Evolutionary conservation across 2,797 vertebrate species (phyloP).

Genomic region (Echeneis naucrates): DNA sequence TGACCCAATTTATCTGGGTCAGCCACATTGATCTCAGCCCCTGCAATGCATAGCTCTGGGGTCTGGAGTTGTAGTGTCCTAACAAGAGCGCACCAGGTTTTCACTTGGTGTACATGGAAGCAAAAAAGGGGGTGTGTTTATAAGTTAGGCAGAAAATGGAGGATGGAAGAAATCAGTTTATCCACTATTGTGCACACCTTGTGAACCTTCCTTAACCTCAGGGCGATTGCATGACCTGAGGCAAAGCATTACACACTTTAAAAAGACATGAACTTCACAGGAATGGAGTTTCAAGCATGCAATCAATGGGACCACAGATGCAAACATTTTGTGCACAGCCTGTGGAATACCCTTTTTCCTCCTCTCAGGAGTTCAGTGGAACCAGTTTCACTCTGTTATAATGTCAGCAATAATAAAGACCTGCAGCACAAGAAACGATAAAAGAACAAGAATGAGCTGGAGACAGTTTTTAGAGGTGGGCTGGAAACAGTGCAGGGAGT

Average conservation of each 20-base stretch:
- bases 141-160: constrained; percentile 6
- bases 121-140: constrained; percentile 5
- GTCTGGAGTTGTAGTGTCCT: constrained; percentile 57
- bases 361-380: constrained; percentile 56
- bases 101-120: constrained; percentile 18
- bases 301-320: constrained; percentile 80
- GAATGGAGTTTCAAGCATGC: constrained; percentile 57
- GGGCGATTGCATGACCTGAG: constrained; percentile 71
- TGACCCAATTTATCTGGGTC: constrained; percentile 72
- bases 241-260: constrained; percentile 77
- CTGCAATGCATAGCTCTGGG: constrained; percentile 57
- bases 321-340: constrained; percentile 65
- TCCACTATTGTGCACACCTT: constrained; percentile 42
- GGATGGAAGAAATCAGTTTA: constrained; percentile 41
- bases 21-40: constrained; percentile 72
- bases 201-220: constrained; percentile 71
- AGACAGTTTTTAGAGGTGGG: constrained; percentile 74
- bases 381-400: constrained; percentile 70
- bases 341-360: constrained; percentile 58
- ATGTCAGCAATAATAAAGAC: constrained; percentile 82
- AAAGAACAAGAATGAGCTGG: constrained; percentile 42
- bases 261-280: constrained; percentile 75
- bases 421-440: constrained; percentile 70
- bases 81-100: constrained; percentile 43
- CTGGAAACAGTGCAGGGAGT: constrained; percentile 57